These are phyloP conservation scores for Mastomys coucha DNA, from an alignment of 2,113 vertebrate species.

Conservation along the genomic window DNA sequence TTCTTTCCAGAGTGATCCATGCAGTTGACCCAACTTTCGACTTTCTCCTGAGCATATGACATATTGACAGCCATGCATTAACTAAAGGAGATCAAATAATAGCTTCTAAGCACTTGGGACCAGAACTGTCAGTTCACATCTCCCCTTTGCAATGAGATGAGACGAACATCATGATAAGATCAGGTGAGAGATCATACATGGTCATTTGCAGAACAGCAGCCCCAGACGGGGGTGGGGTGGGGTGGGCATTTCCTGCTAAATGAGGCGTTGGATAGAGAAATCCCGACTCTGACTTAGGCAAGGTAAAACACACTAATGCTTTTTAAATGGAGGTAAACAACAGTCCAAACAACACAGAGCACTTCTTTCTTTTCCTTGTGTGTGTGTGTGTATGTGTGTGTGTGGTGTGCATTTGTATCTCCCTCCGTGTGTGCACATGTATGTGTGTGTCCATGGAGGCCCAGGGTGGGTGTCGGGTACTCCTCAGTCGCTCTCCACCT, in stretches of 20 bases:
- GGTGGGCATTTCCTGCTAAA: not conserved
- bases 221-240: not conserved
- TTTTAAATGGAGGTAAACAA: not conserved
- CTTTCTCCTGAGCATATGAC: conserved; percentile 60
- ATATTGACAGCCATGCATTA: conserved; percentile 52
- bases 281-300: not conserved
- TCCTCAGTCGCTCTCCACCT: not conserved
- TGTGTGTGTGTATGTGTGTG: not conserved
- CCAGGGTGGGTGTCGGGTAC: not conserved
- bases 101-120: conserved; percentile 29
- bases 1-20: conserved; percentile 15
- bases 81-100: conserved; percentile 19
- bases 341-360: not conserved
- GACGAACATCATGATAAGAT: not conserved
- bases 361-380: not conserved
- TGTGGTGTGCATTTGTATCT: not conserved
- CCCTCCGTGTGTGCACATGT: not conserved
- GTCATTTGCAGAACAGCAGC: not conserved
- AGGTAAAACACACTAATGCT: not conserved
- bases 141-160: conserved; percentile 37
- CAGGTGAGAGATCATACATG: not conserved
- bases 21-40: conserved; percentile 32
- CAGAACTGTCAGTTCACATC: conserved; percentile 35
- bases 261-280: conserved; percentile 19
- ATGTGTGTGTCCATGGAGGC: not conserved